A percentile compares a stretch with the other conserved stretches of the same genome.
These are phyloP conservation scores for Ochotona princeps DNA, from an alignment of 2,113 vertebrate genomes.

Conservation along the genomic window DNA sequence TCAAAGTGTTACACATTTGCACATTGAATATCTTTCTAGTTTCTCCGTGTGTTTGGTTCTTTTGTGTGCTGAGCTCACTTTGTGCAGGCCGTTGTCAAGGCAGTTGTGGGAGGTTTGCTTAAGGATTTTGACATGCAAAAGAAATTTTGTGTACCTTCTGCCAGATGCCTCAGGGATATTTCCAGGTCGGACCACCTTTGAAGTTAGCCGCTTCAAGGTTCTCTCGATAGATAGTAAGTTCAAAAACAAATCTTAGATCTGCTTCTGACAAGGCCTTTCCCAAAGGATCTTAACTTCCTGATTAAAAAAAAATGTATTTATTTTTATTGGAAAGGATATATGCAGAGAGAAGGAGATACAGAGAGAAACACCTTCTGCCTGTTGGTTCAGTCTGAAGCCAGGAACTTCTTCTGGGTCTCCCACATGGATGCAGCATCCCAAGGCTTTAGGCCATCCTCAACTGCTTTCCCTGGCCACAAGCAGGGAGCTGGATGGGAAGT, in stretches of 20 bases:
- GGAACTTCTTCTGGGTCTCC: too few species aligned
- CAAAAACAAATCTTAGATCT: conserved; percentile 8
- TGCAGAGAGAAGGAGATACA: too few species aligned
- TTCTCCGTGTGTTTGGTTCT: conserved; percentile 15
- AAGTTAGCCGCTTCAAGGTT: conserved; percentile 45
- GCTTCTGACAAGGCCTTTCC: conserved; percentile 25
- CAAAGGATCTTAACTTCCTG: too few species aligned
- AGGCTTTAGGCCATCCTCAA: too few species aligned
- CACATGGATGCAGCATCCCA: too few species aligned
- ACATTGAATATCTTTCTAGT: not conserved
- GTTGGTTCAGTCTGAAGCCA: too few species aligned
- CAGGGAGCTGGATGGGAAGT: too few species aligned
- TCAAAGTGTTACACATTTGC: not conserved
- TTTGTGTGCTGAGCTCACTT: conserved; percentile 41
- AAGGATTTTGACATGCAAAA: conserved; percentile 13
- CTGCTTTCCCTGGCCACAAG: too few species aligned
- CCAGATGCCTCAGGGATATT: conserved; percentile 15
- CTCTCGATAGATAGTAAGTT: not conserved
- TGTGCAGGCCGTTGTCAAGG: not conserved
- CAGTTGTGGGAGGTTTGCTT: conserved; percentile 6
- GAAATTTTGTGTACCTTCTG: not conserved
- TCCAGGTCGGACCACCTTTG: conserved; percentile 14
- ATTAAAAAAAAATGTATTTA: too few species aligned
- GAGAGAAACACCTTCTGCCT: too few species aligned
- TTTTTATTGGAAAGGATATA: too few species aligned